Evolutionary conservation across 1,140 invertebrate species (phyloP), one percentile per base, ranked within the genome.

Genomic region (Drosophila pseudoobscura): DNA sequence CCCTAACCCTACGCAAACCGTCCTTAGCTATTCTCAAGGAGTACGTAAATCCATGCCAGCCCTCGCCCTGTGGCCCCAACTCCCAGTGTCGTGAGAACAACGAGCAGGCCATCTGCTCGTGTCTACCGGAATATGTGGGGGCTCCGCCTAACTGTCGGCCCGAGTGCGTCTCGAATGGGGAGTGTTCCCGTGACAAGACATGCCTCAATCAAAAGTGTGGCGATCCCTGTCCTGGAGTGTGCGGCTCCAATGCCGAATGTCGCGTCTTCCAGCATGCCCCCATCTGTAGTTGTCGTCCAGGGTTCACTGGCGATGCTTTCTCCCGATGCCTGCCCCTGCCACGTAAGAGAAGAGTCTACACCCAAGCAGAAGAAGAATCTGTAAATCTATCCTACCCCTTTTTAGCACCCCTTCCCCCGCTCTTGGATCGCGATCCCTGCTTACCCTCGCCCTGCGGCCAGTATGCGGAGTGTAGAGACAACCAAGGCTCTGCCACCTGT

Each of bases 141-240:
- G 93, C 95, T 83, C 96, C 96, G 91, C 93, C 93, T 73, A 93
- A 94, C 72, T 97, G 96, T 90, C 93, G 94, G 90, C 96, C 96
- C 17, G 95, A 96, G 90, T 97, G 96, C 75, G 89, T 93, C 17
- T 87, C 91, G 13, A 97, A 96, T 89, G 94, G 95, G n/a, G 96
- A 97, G 79, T 97, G 96, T 78, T 92, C 94, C 52, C 92, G 93
- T n/a, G 94, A 94, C 39, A 95, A 94, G 80, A 95, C 96, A 1
- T 97, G 96, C 80, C 92, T 96, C 29, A 95, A 96, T 84, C 95
- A 96, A 79, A 97, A 97, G 92, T 97, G 96, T 78, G 91, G 93
- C n/a, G 94, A 97, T 92, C 96, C 96, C 26, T 97, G 96, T 75
- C 93, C 94, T n/a, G 95, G 94, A 52, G 94, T 94, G 1, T 97